Evolutionary conservation across 1,140 invertebrate genomes (phyloP).

Genomic region (Leguminivora glycinivorella): DNA sequence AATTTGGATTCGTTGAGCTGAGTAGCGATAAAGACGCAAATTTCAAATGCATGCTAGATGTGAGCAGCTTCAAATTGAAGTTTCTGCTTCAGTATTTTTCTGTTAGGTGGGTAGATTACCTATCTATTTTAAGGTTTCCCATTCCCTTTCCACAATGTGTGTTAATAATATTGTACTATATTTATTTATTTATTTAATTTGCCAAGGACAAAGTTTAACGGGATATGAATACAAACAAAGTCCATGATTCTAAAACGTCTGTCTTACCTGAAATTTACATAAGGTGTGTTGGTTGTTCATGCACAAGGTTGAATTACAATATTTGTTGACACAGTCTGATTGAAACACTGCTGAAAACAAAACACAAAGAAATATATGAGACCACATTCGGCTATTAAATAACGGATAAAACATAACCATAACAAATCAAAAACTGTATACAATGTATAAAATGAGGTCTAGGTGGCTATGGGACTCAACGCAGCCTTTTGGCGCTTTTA

Average conservation of each 20-base stretch:
- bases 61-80: not conserved
- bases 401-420: conserved; percentile 5
- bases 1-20: conserved; percentile 2
- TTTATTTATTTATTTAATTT: too few relatives aligned
- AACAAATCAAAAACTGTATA: conserved; percentile 7
- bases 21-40: not conserved
- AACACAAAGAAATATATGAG: conserved; percentile 20
- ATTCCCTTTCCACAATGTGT: not conserved
- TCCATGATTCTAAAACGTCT: not conserved
- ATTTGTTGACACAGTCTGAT: conserved; percentile 30
- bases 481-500: too few relatives aligned
- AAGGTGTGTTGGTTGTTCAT: conserved; percentile 41
- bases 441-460: conserved; percentile 11
- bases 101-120: not conserved
- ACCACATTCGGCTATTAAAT: conserved; percentile 9
- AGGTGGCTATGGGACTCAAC: not conserved
- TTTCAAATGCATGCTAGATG: conserved; percentile 7
- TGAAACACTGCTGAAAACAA: not conserved
- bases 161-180: too few relatives aligned
- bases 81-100: not conserved
- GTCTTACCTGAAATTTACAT: conserved; percentile 45
- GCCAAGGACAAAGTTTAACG: not conserved
- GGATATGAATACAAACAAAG: not conserved
- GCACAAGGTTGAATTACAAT: conserved; percentile 42
- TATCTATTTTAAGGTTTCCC: not conserved